Evolutionary conservation across 2,797 vertebrate genomes (phyloP).

Genomic region (Chaenodraco wilsoni): DNA sequence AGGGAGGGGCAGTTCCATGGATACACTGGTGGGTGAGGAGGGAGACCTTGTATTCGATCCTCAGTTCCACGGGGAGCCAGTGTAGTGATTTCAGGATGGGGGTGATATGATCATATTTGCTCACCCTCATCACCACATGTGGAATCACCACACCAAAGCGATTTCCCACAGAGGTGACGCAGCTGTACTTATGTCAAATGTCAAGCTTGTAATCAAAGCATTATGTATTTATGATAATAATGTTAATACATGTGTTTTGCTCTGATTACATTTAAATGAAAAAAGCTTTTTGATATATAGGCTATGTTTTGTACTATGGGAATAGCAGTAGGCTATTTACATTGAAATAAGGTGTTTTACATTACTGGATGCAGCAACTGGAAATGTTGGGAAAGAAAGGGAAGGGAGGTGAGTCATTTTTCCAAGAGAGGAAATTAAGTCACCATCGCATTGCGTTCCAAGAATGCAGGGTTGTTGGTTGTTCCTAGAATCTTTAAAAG

Average conservation of each 20-base stretch:
- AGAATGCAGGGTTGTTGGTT: too few species aligned
- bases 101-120: too few species aligned
- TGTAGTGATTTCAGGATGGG: too few species aligned
- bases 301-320: neutral
- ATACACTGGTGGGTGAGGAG: too few species aligned
- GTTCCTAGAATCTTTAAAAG: too few species aligned
- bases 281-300: neutral
- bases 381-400: conserved; percentile 19
- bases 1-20: too few species aligned
- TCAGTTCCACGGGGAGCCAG: too few species aligned
- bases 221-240: neutral
- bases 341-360: conserved; percentile 2
- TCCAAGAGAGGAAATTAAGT: neutral
- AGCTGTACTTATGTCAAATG: neutral
- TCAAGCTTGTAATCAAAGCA: neutral
- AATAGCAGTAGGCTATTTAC: neutral
- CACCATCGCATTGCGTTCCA: neutral
- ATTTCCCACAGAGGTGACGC: neutral
- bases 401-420: conserved; percentile 18
- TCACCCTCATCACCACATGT: neutral
- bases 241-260: conserved; percentile 10
- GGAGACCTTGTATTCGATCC: too few species aligned
- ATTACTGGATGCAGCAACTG: neutral
- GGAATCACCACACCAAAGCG: neutral
- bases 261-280: conserved; percentile 25